Evolutionary conservation across 2,113 vertebrate species (phyloP), one percentile per base, ranked within the genome.

Genomic region (Girardinichthys multiradiatus): DNA sequence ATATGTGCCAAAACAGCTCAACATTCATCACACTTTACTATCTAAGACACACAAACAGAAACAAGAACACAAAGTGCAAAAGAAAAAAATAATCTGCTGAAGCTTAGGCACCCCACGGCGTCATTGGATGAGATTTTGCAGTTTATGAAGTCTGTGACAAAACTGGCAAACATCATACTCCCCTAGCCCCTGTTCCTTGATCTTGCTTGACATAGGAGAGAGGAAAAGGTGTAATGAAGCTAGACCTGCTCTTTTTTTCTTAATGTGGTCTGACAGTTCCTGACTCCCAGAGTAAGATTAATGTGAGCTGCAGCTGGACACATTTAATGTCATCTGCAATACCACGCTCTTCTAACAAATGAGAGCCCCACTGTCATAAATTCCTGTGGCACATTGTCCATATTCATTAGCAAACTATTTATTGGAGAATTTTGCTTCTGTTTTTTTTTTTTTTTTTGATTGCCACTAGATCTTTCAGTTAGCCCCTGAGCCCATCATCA

Each of bases 341-440:
- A 91, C 90, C 88, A 64, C 79, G 51, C 65, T 28, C 76, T 72
- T 70, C 68, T 61, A 26, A 80, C 64, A 84, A 90, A 90, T 82
- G 73, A 87, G 68, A 72, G 62, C 61, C 66, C 72, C 78, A 72
- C 86, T 64, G 74, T 81, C 70, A 90, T 92, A 90, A 91, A 92
- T 92, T 84, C 81, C 74, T 45, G 31, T 64, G 80, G 81, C 88
- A 83, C 33, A 59, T 83, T 90, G 89, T 92, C 88, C 81, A 77
- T 88, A 91, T 87, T 87, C 90, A 94, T 93, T 91, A 93, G 68
- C 64, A 71, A 83, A 81, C 76, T 86, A 92, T 92, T 92, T 88
- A 90, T 86, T 76, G 85, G 81, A 72, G 71, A 70, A 81, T 90
- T 83, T 87, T 72, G 78, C n/a, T 84, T 87, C 72, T 89, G 12